Conservation (phyloP, 1,140 invertebrate species). For the Drosophila pandora region DNA sequence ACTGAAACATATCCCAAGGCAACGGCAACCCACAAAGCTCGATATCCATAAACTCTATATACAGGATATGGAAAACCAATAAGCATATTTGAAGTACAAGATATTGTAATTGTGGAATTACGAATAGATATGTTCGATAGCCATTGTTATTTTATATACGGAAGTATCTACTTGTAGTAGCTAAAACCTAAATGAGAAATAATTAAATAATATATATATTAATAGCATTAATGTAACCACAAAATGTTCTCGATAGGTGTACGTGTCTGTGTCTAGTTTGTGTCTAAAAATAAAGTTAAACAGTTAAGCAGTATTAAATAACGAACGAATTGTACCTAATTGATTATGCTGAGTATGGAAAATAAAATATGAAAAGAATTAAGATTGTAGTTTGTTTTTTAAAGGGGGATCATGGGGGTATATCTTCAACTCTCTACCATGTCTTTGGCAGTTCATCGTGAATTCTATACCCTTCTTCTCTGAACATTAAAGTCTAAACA, state of each 20-base stretch:
- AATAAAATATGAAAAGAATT: conserved; percentile 32
- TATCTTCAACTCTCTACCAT: too few relatives aligned
- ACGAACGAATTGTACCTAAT: conserved; percentile 72
- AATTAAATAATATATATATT: conserved; percentile 11
- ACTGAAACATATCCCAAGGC: conserved; percentile 70
- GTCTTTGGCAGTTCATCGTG: too few relatives aligned
- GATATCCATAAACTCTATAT: conserved; percentile 29
- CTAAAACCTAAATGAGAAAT: conserved; percentile 4
- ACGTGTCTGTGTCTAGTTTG: conserved; percentile 57
- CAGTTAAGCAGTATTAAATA: conserved; percentile 67
- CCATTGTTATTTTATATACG: conserved; percentile 71
- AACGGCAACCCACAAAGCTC: conserved; percentile 45
- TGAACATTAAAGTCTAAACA: too few relatives aligned
- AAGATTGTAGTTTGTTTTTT: not conserved
- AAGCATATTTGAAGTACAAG: conserved; percentile 63
- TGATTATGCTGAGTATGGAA: conserved; percentile 50
- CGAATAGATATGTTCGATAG: conserved; percentile 27
- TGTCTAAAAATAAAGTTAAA: conserved; percentile 42
- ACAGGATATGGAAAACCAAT: not conserved
- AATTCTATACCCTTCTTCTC: too few relatives aligned
- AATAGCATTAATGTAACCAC: not conserved
- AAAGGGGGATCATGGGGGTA: not conserved
- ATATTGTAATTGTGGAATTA: conserved; percentile 23
- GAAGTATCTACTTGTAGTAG: conserved; percentile 27
- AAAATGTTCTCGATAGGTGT: conserved; percentile 31